These are phyloP conservation scores for Gephyroberyx darwinii DNA, from an alignment of 2,797 vertebrate genomes.

Conservation along the genomic window DNA sequence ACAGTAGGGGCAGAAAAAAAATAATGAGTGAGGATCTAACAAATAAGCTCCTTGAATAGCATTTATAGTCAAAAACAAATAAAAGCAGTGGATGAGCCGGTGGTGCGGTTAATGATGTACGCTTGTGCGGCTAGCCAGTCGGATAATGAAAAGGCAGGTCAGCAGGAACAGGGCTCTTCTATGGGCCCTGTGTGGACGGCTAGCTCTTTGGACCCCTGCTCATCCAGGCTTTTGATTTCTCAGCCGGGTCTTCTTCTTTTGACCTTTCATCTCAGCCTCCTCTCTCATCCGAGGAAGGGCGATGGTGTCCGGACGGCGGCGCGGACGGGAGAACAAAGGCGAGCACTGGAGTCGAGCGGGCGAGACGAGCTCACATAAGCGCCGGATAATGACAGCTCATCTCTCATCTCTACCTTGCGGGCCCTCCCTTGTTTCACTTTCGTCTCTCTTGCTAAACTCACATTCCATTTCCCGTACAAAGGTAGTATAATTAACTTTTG, in stretches of 20 bases:
- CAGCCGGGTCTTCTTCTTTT: slow-evolving; percentile 10
- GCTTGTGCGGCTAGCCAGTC: slow-evolving; percentile 18
- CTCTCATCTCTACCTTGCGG: slow-evolving; percentile 64
- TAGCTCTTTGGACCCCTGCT: slow-evolving; percentile 21
- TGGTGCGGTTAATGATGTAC: slow-evolving; percentile 36
- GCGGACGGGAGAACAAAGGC: slow-evolving; percentile 58
- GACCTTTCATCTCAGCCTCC: slow-evolving; percentile 61
- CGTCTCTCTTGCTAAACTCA: neutral
- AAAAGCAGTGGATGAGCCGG: slow-evolving; percentile 15
- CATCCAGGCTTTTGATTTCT: slow-evolving; percentile 55
- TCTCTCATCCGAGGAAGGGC: slow-evolving; percentile 36
- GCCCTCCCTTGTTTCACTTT: slow-evolving; percentile 36
- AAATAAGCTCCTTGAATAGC: slow-evolving; percentile 36
- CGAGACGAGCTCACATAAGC: slow-evolving; percentile 31
- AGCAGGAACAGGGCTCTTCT: slow-evolving; percentile 24
- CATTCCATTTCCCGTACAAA: neutral
- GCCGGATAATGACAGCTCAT: slow-evolving; percentile 61
- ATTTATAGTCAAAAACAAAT: slow-evolving; percentile 18
- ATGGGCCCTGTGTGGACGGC: slow-evolving; percentile 24
- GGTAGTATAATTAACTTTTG: neutral
- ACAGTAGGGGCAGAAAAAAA: neutral
- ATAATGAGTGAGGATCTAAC: slow-evolving; percentile 23
- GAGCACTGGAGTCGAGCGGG: slow-evolving; percentile 18
- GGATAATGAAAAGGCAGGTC: slow-evolving; percentile 56
- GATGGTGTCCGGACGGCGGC: slow-evolving; percentile 48